A percentile compares a stretch with the other conserved stretches of the same genome.
Conservation (phyloP, 2,797 vertebrate genomes). For the Pipistrellus pygmaeus region DNA sequence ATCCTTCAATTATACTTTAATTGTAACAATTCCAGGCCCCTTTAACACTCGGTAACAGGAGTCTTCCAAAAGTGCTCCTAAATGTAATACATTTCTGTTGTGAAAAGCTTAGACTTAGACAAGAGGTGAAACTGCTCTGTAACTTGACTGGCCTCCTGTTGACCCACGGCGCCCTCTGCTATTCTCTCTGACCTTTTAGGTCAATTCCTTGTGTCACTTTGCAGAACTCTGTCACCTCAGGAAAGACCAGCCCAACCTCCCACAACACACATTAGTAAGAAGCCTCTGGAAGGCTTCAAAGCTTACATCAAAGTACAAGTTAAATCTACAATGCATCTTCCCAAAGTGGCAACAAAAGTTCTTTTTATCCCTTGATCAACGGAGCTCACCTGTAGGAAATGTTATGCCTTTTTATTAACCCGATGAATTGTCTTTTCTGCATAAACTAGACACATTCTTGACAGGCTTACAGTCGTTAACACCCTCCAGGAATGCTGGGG, state of each 20-base stretch:
- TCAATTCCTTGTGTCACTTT: conserved; percentile 61
- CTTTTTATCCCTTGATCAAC: conserved; percentile 88
- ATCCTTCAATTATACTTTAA: background rate
- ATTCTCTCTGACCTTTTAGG: conserved; percentile 43
- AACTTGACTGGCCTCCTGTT: background rate
- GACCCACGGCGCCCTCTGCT: background rate
- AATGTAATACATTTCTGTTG: background rate
- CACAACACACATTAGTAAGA: conserved; percentile 72
- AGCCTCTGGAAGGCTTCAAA: conserved; percentile 85
- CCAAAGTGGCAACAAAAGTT: conserved; percentile 89
- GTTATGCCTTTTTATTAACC: conserved; percentile 89
- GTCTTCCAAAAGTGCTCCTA: background rate
- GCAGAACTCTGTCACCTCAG: conserved; percentile 71
- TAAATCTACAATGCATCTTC: conserved; percentile 87
- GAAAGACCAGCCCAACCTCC: conserved; percentile 78
- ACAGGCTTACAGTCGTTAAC: conserved; percentile 85
- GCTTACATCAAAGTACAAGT: conserved; percentile 89
- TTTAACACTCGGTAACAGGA: fast-evolving
- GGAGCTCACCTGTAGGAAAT: conserved; percentile 90
- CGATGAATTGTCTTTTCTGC: conserved; percentile 80
- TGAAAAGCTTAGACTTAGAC: no score
- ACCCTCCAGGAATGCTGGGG: conserved; percentile 81
- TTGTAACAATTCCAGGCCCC: background rate
- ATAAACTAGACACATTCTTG: conserved; percentile 85
- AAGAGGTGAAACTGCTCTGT: fast-evolving